Evolutionary conservation across 2,888 invertebrate species (phyloP).

Genomic region (Tyria jacobaeae): DNA sequence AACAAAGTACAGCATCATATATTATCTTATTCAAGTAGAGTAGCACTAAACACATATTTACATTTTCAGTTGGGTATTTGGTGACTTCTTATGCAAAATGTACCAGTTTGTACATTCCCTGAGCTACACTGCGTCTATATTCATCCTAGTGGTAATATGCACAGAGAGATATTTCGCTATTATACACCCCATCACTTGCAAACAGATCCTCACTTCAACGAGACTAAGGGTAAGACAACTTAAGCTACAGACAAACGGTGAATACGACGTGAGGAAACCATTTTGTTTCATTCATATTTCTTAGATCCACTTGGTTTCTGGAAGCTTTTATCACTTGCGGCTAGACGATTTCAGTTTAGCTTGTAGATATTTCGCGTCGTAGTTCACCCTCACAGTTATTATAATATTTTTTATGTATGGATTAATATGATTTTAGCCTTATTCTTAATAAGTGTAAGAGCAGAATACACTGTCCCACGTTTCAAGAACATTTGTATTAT

Average conservation of each 20-base stretch:
- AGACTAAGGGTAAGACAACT: constrained; percentile 89
- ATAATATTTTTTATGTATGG: neutral
- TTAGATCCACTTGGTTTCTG: neutral
- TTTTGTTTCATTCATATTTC: constrained; percentile 27
- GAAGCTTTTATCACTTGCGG: constrained; percentile 16
- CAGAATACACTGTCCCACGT: too few relatives aligned
- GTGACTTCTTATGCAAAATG: constrained; percentile 95
- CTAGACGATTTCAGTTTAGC: constrained; percentile 18
- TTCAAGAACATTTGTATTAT: too few relatives aligned
- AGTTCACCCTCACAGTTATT: constrained; percentile 3
- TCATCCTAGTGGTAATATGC: constrained; percentile 95
- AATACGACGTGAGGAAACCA: constrained; percentile 22
- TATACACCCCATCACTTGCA: constrained; percentile 94
- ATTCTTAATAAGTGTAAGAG: too few relatives aligned
- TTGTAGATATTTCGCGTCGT: constrained; percentile 5
- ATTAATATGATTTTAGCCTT: neutral
- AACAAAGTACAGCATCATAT: neutral
- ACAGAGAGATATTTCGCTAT: constrained; percentile 95
- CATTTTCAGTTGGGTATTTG: constrained; percentile 92
- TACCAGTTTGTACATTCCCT: constrained; percentile 96
- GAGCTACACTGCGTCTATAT: constrained; percentile 96
- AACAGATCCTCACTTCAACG: constrained; percentile 92
- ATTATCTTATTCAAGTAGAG: neutral
- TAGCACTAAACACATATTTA: constrained; percentile 21
- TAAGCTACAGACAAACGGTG: constrained; percentile 12